Percentiles rank a stretch among this genome's conserved stretches.
These are phyloP conservation scores for Artibeus jamaicensis DNA, from an alignment of 2,797 vertebrate species.

Conservation along the genomic window DNA sequence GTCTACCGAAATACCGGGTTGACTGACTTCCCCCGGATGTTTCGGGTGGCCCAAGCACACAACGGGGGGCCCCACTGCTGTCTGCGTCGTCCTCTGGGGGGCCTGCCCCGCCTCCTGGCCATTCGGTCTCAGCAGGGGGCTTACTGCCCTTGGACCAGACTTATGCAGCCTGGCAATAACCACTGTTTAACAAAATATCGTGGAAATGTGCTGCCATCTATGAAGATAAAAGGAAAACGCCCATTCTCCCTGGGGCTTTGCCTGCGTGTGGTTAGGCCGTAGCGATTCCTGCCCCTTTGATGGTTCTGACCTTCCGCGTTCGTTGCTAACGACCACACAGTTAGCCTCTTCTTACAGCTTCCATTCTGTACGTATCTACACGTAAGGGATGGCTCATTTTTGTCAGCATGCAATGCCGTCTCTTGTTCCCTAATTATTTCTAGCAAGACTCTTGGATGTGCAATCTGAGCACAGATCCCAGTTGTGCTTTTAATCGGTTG, in stretches of 20 bases:
- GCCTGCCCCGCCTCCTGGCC: fast-evolving
- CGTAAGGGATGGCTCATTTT: not conserved
- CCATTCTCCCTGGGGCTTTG: not conserved
- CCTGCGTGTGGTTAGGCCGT: too few species aligned
- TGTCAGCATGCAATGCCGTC: not conserved
- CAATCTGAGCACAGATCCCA: not conserved
- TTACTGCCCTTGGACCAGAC: not conserved
- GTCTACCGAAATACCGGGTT: not conserved
- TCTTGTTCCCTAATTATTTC: not conserved
- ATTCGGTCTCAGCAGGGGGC: not conserved
- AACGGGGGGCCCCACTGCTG: fast-evolving
- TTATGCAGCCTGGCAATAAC: not conserved
- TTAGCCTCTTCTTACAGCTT: not conserved
- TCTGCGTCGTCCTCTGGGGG: fast-evolving
- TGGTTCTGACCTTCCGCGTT: not conserved
- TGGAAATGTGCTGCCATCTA: not conserved
- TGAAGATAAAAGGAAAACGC: not conserved
- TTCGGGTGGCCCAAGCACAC: not conserved
- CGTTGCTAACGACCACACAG: not conserved
- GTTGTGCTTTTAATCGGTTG: not conserved
- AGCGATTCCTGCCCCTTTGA: not conserved
- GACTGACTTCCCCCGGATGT: too few species aligned
- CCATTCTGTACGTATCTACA: not conserved
- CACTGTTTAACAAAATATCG: not conserved
- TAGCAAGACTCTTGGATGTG: not conserved